Evolutionary conservation across 2,888 invertebrate genomes (phyloP).

Genomic region (Chymomyza amoena): DNA sequence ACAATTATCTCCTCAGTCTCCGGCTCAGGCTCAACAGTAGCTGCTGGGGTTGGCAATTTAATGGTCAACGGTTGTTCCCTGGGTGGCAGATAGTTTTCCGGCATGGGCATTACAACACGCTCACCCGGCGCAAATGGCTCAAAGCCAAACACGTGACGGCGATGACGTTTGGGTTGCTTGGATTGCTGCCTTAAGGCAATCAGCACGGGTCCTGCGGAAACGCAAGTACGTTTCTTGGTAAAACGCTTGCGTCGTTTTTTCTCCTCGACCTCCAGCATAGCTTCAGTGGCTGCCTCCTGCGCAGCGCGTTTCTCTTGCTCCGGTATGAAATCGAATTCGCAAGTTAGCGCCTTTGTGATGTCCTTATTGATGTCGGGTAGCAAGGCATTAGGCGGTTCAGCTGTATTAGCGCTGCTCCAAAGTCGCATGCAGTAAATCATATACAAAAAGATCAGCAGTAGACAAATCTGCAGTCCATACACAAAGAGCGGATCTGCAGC

Average conservation of each 20-base stretch:
- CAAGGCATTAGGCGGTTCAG: constrained; percentile 4
- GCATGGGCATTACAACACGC: constrained; percentile 31
- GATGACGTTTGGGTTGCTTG: constrained; percentile 35
- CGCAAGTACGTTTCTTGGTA: constrained; percentile 74
- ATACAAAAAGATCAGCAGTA: constrained; percentile 67
- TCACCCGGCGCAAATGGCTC: constrained; percentile 60
- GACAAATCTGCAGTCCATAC: constrained; percentile 57
- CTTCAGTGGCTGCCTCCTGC: constrained; percentile 61
- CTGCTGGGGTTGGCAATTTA: constrained; percentile 25
- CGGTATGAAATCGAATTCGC: constrained; percentile 70
- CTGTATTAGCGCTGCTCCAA: constrained; percentile 7
- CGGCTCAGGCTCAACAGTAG: constrained; percentile 12
- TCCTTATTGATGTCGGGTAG: constrained; percentile 6
- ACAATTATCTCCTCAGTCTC: too few species aligned
- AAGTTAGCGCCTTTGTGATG: constrained; percentile 53
- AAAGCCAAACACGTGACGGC: constrained; percentile 34
- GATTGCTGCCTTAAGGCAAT: constrained; percentile 62
- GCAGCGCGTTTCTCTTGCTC: constrained; percentile 64
- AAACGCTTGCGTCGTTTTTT: constrained; percentile 71
- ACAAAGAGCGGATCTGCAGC: constrained; percentile 63
- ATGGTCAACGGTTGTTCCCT: constrained; percentile 60
- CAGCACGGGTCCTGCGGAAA: constrained; percentile 77
- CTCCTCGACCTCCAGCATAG: constrained; percentile 73
- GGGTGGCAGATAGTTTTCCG: constrained; percentile 53
- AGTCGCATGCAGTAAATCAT: constrained; percentile 55